phyloP scores from a whole-genome alignment of 2,113 vertebrate genomes.

The Lepidothrix coronata region DNA sequence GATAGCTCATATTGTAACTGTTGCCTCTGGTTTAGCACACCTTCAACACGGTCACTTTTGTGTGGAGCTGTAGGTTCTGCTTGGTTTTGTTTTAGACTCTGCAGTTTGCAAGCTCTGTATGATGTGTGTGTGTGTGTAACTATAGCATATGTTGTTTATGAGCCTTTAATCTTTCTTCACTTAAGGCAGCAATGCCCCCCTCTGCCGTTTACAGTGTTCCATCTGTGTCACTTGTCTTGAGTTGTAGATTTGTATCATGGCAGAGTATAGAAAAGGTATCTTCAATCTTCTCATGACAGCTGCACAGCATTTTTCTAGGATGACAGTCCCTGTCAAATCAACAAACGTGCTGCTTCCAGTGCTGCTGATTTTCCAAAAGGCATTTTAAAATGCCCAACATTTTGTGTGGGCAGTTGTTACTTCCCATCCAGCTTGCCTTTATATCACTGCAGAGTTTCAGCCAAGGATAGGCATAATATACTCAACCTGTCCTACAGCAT shows the following conservation, averaged over 20 bases:
- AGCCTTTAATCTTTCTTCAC: neutral
- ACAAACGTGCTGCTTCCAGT: neutral
- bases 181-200: neutral
- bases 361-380: neutral
- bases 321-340: neutral
- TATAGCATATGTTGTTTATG: slow-evolving; percentile 5
- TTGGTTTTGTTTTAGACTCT: neutral
- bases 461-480: neutral
- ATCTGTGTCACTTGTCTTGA: neutral
- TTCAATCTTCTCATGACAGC: slow-evolving; percentile 3
- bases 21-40: neutral
- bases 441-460: neutral
- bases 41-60: neutral
- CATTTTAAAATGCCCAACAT: neutral
- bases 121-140: neutral
- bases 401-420: neutral
- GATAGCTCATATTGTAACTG: neutral
- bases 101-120: neutral
- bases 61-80: neutral
- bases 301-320: neutral
- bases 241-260: neutral
- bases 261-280: neutral
- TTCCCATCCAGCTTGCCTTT: neutral
- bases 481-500: neutral
- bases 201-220: neutral